Evolutionary conservation across 2,888 invertebrate species (phyloP).

Genomic region (Eurytoma adleriae): DNA sequence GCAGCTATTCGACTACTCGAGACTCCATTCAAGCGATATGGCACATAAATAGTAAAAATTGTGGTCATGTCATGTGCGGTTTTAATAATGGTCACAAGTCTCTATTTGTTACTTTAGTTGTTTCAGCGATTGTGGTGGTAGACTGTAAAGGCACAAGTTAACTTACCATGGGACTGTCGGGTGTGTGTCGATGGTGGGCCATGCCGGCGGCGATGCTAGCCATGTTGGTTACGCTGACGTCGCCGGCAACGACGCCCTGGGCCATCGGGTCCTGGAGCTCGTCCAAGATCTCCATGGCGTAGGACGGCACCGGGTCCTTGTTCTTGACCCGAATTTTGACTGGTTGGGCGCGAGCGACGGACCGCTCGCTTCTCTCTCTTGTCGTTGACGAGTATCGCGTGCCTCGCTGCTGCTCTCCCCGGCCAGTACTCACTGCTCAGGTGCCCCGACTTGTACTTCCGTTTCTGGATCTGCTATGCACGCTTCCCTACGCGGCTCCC

Average conservation of each 20-base stretch:
- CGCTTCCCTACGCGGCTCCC: too few species aligned
- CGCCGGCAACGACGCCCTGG: slow-evolving; percentile 61
- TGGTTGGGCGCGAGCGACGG: slow-evolving; percentile 63
- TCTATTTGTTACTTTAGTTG: too few species aligned
- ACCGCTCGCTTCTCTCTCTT: slow-evolving; percentile 53
- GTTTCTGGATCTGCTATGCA: too few species aligned
- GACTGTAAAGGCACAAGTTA: too few species aligned
- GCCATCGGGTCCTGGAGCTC: slow-evolving; percentile 69
- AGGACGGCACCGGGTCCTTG: slow-evolving; percentile 90
- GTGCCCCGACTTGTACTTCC: too few species aligned
- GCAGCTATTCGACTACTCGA: too few species aligned
- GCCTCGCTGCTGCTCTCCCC: not conserved
- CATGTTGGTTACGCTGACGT: slow-evolving; percentile 66
- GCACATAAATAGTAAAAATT: too few species aligned
- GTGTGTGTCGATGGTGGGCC: slow-evolving; percentile 80
- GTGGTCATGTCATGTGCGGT: too few species aligned
- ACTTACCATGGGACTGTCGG: slow-evolving; percentile 88
- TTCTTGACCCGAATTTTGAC: slow-evolving; percentile 93
- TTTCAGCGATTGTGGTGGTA: too few species aligned
- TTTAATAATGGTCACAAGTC: too few species aligned
- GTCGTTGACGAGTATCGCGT: not conserved
- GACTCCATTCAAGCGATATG: too few species aligned
- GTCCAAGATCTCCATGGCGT: slow-evolving; percentile 84
- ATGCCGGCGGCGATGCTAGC: slow-evolving; percentile 47
- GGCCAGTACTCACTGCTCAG: not conserved